Base-by-base conservation (phyloP, 2,113 vertebrate species). In the Jacana jacana region DNA sequence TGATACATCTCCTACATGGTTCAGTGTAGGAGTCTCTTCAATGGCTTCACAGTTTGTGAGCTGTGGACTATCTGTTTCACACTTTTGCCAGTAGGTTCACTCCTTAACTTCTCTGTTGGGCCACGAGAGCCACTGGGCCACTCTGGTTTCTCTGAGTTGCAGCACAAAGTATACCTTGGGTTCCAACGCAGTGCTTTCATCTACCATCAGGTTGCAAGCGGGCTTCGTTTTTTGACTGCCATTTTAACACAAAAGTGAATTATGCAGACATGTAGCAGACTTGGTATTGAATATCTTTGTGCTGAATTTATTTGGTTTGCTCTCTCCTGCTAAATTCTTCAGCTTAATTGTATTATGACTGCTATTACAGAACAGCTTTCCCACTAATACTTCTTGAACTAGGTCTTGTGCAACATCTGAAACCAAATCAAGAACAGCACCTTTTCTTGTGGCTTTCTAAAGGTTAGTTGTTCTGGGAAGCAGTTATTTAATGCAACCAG, bases 371-470 rank as follows among this genome's bases (percentile, higher is more conserved):
- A 88, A 63, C 2, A 4, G 63, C 30, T 80, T 40, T 86, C 39
- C 37, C 37, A 80, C 35, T 89, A 82, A 72, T 30, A 65, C 28
- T 6, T 65, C 70, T 49, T 76, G 25, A 81, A 81, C 31, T 13
- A 86, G n/a, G 40, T 54, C 66, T 83, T 95, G 31, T n/a, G 54
- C 58, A 93, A 94, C 39, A 91, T 52, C 40, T 69, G 88, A 89
- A 94, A 91, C 15, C 39, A 77, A 91, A 89, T 37, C 61, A 88
- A 89, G 55, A 31, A n/a, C 69, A 91, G 42, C 3, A 22, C 39
- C 44, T 84, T 93, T 87, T 89, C 35, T 35, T 80, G 78, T 44
- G 75, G 81, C 40, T 90, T 97, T 95, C 58, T 76, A 51, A 85
- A 88, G 88, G 58, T 22, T 11, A 69, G 35, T 13, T 88, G 3